Evolutionary conservation across 2,888 invertebrate genomes (phyloP).

Genomic region (Lithophane socia): DNA sequence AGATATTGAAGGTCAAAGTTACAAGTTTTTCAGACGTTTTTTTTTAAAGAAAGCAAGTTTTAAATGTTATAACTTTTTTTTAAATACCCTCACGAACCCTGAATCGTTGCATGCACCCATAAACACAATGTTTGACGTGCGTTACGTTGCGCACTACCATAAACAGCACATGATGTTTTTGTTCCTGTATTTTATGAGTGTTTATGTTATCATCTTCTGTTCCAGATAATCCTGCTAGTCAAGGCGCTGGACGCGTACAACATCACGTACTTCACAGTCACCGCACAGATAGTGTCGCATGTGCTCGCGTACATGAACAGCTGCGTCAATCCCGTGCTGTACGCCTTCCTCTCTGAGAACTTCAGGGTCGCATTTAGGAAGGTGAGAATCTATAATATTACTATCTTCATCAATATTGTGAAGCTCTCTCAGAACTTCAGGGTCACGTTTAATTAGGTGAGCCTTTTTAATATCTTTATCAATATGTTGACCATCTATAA

Average conservation of each 20-base stretch:
- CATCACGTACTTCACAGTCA: constrained; percentile 92
- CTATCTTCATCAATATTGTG: background rate
- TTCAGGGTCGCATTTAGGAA: constrained; percentile 96
- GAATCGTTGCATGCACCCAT: too few relatives aligned
- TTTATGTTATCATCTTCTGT: constrained; percentile 52
- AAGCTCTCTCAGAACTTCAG: background rate
- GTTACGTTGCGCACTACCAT: too few relatives aligned
- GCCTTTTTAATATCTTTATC: too few relatives aligned
- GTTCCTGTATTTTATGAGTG: background rate
- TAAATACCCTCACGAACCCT: too few relatives aligned
- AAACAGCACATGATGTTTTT: background rate
- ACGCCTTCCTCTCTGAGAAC: constrained; percentile 98
- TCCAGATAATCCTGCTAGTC: constrained; percentile 94
- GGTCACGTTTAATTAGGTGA: too few relatives aligned
- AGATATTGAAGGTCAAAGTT: too few relatives aligned
- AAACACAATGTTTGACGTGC: too few relatives aligned
- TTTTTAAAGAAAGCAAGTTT: too few relatives aligned
- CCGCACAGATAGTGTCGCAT: constrained; percentile 94
- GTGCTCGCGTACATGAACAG: constrained; percentile 98
- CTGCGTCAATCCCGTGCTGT: constrained; percentile 98
- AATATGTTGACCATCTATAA: background rate
- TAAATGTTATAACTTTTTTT: too few relatives aligned
- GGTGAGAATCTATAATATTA: constrained; percentile 71
- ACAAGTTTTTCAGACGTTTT: too few relatives aligned
- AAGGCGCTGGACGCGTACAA: constrained; percentile 94